These are phyloP conservation scores for Drosophila lacicola DNA, from an alignment of 2,888 invertebrate genomes.

Conservation along the genomic window DNA sequence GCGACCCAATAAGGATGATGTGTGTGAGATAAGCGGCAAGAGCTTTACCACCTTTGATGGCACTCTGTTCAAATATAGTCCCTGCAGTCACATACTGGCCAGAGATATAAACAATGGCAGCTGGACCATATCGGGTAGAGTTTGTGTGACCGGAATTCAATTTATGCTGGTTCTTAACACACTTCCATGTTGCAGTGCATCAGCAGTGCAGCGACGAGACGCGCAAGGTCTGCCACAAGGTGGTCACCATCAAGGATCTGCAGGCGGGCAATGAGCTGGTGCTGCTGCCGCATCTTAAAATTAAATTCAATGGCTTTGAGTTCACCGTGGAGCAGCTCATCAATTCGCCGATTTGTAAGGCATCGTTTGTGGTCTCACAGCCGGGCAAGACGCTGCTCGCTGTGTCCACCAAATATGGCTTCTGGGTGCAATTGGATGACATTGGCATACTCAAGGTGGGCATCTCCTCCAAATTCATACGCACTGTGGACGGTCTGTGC, in stretches of 20 bases:
- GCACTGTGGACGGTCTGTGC: constrained; percentile 91
- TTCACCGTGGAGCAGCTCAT: constrained; percentile 83
- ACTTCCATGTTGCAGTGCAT: constrained; percentile 87
- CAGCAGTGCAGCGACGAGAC: constrained; percentile 81
- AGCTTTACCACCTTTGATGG: constrained; percentile 93
- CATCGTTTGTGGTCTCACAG: constrained; percentile 88
- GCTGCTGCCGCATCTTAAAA: constrained; percentile 87
- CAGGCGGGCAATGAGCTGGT: constrained; percentile 86
- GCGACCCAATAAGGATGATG: constrained; percentile 88
- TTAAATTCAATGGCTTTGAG: constrained; percentile 89
- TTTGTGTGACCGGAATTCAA: background rate
- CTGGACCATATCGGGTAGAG: constrained; percentile 90
- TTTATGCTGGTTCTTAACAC: constrained; percentile 69
- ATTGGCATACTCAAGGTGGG: constrained; percentile 90
- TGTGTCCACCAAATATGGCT: constrained; percentile 89
- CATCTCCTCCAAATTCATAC: constrained; percentile 87
- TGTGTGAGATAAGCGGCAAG: constrained; percentile 89
- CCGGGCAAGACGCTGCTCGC: constrained; percentile 90
- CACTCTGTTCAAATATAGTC: constrained; percentile 91
- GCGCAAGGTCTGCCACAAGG: constrained; percentile 87
- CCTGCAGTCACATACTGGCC: constrained; percentile 92
- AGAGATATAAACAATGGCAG: constrained; percentile 88
- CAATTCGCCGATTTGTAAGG: constrained; percentile 82
- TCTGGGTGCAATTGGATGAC: constrained; percentile 90
- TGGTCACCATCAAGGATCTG: constrained; percentile 88